phyloP scores from a whole-genome alignment of 1,140 invertebrate species.

The Macrotrachela quadricornifera region DNA sequence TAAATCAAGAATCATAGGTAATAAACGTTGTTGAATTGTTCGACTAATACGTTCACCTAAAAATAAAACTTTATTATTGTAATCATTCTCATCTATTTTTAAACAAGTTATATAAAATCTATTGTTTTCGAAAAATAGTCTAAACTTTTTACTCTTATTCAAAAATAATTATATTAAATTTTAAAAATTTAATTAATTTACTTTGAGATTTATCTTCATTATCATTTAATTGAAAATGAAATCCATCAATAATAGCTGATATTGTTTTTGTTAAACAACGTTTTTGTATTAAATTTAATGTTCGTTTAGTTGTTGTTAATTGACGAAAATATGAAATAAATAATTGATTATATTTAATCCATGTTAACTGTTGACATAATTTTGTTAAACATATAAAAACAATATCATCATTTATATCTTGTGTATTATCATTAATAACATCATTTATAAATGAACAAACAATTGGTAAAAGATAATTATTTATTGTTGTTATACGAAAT shows the following conservation, averaged over 20 bases:
- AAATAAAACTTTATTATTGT: too few relatives aligned
- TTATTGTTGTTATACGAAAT: slow-evolving; percentile 46
- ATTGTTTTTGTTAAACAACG: slow-evolving; percentile 39
- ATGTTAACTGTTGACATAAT: slow-evolving; percentile 57
- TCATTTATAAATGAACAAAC: slow-evolving; percentile 54
- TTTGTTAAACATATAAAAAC: slow-evolving; percentile 39
- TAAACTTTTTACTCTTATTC: too few relatives aligned
- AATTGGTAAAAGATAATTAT: slow-evolving; percentile 61
- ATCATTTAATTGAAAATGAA: background rate
- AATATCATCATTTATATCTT: slow-evolving; percentile 59
- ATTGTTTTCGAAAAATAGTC: too few relatives aligned
- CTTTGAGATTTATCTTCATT: too few relatives aligned
- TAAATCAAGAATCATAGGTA: too few relatives aligned
- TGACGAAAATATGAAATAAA: background rate
- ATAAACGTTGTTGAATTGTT: too few relatives aligned
- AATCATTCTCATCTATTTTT: too few relatives aligned
- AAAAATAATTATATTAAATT: too few relatives aligned
- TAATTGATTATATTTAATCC: slow-evolving; percentile 24
- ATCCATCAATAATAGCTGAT: background rate
- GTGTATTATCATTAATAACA: slow-evolving; percentile 48
- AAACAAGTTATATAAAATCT: too few relatives aligned
- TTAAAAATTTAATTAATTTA: too few relatives aligned
- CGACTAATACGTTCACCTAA: too few relatives aligned
- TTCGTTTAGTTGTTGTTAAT: too few relatives aligned
- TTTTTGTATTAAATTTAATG: slow-evolving; percentile 14